Base-by-base conservation (phyloP, 2,797 vertebrate species). In the Heliangelus exortis region DNA sequence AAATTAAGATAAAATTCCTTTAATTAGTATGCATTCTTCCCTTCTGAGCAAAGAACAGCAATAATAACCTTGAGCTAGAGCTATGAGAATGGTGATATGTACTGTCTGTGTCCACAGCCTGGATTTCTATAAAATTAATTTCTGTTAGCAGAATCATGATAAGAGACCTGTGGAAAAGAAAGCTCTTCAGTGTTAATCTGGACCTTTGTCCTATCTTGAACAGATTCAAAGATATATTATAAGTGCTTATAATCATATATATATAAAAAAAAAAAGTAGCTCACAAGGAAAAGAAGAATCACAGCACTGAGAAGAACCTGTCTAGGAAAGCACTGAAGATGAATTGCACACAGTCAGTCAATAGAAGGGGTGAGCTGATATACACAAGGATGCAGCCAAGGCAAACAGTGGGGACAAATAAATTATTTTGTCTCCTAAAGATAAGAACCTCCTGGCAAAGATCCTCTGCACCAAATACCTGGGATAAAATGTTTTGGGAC, bases 391-490 rank as follows among this genome's bases (percentile, higher is more conserved):
- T 72, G 68, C 51, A 89, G 92, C 94, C 94, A 87, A 93, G 91
- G 89, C 94, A 95, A 96, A 92, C 48, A n/a, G 75, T 43, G 55
- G 84, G 83, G 94, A 95, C 79, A 95, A 90, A 93, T 93, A 85
- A 86, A 95, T 97, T 94, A 92, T 92, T 84, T 83, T 77, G 92
- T 75, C 91, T 84, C 47, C 66, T 71, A 78, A 93, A 86, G 65
- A 78, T 34, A 90, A 78, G 89, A 91, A 90, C 33, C 71, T 88
- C 69, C 75, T 79, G 82, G 92, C 84, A 72, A 94, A 63, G 92
- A 84, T 85, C 61, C 76, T 87, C 16, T 57, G 65, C 36, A 79
- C 19, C 12, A 77, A 92, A 66, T 31, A 79, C 28, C 51, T 28
- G 66, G 73, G 10, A 4, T 36, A 71, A 74, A 84, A 67, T 74